These are phyloP conservation scores for Notodonta dromedarius DNA, from an alignment of 2,888 invertebrate genomes.

Conservation along the genomic window DNA sequence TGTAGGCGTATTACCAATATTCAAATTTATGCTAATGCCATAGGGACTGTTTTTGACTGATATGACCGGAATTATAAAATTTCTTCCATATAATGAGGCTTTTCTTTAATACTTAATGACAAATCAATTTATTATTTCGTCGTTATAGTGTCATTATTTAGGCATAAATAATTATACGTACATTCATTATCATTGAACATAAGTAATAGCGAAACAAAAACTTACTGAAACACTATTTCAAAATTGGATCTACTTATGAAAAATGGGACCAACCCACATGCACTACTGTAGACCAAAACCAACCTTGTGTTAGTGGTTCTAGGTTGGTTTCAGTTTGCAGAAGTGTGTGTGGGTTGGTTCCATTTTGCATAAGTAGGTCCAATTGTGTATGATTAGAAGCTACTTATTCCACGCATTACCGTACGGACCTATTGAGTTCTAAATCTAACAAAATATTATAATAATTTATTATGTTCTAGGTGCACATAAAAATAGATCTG, in stretches of 20 bases:
- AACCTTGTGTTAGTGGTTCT: too few relatives aligned
- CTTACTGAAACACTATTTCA: too few relatives aligned
- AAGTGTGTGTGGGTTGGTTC: too few relatives aligned
- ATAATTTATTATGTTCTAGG: constrained; percentile 19
- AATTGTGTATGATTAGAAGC: too few relatives aligned
- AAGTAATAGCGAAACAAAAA: too few relatives aligned
- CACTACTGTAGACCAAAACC: too few relatives aligned
- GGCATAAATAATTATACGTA: not conserved
- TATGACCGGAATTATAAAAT: constrained; percentile 20
- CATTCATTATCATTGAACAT: not conserved
- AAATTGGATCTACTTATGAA: too few relatives aligned
- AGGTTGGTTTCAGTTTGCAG: too few relatives aligned
- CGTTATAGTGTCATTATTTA: not conserved
- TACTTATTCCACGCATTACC: too few relatives aligned
- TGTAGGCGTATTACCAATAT: constrained; percentile 26
- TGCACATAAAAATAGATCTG: constrained; percentile 59
- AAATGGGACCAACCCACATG: too few relatives aligned
- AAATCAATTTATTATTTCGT: not conserved
- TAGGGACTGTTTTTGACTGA: constrained; percentile 21
- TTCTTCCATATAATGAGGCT: constrained; percentile 17
- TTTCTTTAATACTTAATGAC: not conserved
- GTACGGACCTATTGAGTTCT: not conserved
- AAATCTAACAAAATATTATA: not conserved
- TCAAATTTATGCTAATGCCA: constrained; percentile 13
- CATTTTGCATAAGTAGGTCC: too few relatives aligned